Evolutionary conservation across 2,797 vertebrate species (phyloP).

Genomic region (Cirrhinus molitorella): DNA sequence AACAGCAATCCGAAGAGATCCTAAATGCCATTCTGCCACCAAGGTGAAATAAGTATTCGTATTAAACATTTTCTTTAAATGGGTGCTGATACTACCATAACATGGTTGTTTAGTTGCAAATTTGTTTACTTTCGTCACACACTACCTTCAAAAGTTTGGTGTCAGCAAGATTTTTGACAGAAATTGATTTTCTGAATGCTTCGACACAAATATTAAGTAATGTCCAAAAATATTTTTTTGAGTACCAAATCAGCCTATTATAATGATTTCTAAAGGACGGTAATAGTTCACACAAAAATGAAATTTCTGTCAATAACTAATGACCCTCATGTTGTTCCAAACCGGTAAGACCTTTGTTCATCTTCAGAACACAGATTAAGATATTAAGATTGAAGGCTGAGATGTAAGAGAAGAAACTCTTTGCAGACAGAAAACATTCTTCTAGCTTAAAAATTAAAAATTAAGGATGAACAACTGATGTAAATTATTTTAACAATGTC

Average conservation of each 20-base stretch:
- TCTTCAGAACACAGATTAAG: too few relatives aligned
- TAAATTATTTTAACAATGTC: too few relatives aligned
- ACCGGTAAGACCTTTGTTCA: too few relatives aligned
- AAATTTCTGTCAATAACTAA: too few relatives aligned
- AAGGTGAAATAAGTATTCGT: constrained; percentile 78
- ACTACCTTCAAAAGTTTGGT: neutral
- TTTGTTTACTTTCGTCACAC: neutral
- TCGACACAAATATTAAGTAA: neutral
- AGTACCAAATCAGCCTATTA: neutral
- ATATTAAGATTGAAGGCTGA: too few relatives aligned
- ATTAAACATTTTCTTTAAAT: neutral
- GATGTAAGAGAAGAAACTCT: too few relatives aligned
- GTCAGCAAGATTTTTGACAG: neutral
- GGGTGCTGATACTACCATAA: too few relatives aligned
- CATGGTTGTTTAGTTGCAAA: neutral
- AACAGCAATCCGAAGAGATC: constrained; percentile 84
- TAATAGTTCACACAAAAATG: too few relatives aligned
- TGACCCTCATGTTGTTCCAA: too few relatives aligned
- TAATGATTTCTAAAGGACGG: neutral
- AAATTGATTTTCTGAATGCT: neutral
- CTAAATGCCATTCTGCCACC: constrained; percentile 91
- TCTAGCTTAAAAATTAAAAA: too few relatives aligned
- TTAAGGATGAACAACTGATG: too few relatives aligned
- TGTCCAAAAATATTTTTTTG: neutral
- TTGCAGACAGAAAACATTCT: too few relatives aligned